Evolutionary conservation across 2,888 invertebrate species (phyloP).

Genomic region (Thecophora atra): DNA sequence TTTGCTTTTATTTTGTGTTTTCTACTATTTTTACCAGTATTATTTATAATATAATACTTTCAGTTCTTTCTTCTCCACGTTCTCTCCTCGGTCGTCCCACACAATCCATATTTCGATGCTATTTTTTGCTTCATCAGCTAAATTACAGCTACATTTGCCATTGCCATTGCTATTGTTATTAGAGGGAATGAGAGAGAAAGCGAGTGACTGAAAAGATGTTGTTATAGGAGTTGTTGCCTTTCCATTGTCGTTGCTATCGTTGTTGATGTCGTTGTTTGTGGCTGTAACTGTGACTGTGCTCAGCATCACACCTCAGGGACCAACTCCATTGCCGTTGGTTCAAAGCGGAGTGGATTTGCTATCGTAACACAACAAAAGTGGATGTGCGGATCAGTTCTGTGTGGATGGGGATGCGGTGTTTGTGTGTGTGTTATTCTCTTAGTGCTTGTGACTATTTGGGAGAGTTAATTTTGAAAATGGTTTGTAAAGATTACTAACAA

Average conservation of each 20-base stretch:
- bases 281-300: conserved; percentile 2
- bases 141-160: conserved; percentile 15
- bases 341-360: neutral
- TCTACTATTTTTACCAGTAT: neutral
- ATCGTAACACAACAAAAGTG: conserved; percentile 1
- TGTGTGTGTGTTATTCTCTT: neutral
- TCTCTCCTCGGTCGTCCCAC: neutral
- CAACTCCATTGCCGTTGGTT: neutral
- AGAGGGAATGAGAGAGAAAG: too few relatives aligned
- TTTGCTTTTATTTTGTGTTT: conserved; percentile 5
- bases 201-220: too few relatives aligned
- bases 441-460: neutral
- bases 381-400: neutral
- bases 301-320: conserved; percentile 1
- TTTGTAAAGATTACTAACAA: conserved; percentile 8
- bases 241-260: neutral
- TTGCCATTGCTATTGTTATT: neutral
- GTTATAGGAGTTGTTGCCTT: neutral
- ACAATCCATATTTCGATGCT: neutral
- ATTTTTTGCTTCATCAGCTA: conserved; percentile 20
- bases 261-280: conserved; percentile 12
- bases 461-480: conserved; percentile 17
- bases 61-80: neutral
- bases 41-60: neutral
- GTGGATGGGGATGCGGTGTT: neutral